Evolutionary conservation across 1,140 invertebrate species (phyloP), one percentile per base, ranked within the genome.

Genomic region (Trichogramma pretiosum): DNA sequence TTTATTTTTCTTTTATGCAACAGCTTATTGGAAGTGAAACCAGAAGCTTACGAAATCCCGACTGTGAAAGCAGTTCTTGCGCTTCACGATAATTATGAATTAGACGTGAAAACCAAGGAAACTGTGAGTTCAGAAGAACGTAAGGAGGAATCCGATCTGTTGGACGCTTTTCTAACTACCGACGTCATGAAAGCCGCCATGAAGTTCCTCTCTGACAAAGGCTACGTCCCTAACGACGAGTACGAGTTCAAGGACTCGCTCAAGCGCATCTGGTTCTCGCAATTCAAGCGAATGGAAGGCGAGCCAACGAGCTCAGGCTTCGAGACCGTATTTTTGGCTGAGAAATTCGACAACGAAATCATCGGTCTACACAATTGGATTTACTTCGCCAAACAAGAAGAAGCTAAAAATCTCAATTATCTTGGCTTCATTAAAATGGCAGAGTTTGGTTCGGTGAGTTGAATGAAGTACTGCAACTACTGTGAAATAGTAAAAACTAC

Each of bases 361-460:
- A 73, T 71, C 43, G 80, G 80, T 5, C 62, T 81, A 39, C 80
- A 82, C 54, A 76, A 77, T 55, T 82, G 80, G 80, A 68, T 81
- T 23, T 75, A 75, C 46, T 79, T 73, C 46, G 66, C 66, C 4
- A 72, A 76, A 44, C 77, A 81, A 52, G 72, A 75, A 50, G 63
- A 67, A 4, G 67, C 69, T 3, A 70, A 72, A 13, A 71, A 78
- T 9, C 32, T 65, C 5, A 70, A 80, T 52, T 82, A 82, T 59
- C 61, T 74, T 36, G 77, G 79, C 26, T 77, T 74, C 47, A 69
- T 75, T n/a, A 70, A 69, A 22, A 63, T 73, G 44, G 22, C 65
- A 9, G 61, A 68, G 18, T 52, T 79, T 14, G 72, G 68, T 41
- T 58, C 52, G 21, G 74, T 77, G 50, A 73, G 70, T 64, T 16